A percentile compares a stretch with the other conserved stretches of the same genome.
phyloP scores from a whole-genome alignment of 1,140 invertebrate genomes.

The Nomia melanderi region DNA sequence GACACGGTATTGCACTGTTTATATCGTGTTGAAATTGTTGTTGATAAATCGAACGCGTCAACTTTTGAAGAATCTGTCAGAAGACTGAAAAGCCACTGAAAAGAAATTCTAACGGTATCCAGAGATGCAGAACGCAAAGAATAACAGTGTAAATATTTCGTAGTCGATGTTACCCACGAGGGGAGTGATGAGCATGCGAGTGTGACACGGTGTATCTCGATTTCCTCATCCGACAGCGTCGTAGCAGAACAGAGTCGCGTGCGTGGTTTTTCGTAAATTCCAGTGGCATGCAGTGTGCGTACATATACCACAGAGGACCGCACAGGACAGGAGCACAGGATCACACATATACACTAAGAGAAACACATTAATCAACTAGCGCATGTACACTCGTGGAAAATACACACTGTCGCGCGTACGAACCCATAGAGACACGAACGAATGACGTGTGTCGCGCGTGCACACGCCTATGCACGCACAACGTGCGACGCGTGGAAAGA shows the following conservation, averaged over 20 bases:
- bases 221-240: conserved; percentile 28
- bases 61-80: not conserved
- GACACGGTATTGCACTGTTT: not conserved
- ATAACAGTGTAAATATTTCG: conserved; percentile 27
- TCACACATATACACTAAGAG: conserved; percentile 20
- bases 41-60: not conserved
- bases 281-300: conserved; percentile 37
- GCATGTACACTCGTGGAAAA: conserved; percentile 35
- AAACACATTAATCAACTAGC: conserved; percentile 22
- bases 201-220: conserved; percentile 30
- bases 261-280: conserved; percentile 43
- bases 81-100: not conserved
- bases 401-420: conserved; percentile 15
- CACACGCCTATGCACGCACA: conserved; percentile 48
- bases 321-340: not conserved
- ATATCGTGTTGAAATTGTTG: not conserved
- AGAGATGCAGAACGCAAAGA: conserved; percentile 13
- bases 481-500: conserved; percentile 46
- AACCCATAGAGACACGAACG: conserved; percentile 18
- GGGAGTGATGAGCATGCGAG: conserved; percentile 10
- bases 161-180: conserved; percentile 40
- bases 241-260: conserved; percentile 31
- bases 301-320: conserved; percentile 16
- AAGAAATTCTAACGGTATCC: conserved; percentile 28
- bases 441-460: conserved; percentile 40